Base-by-base conservation (phyloP, 1,140 invertebrate species). In the Neomicropteryx cornuta region DNA sequence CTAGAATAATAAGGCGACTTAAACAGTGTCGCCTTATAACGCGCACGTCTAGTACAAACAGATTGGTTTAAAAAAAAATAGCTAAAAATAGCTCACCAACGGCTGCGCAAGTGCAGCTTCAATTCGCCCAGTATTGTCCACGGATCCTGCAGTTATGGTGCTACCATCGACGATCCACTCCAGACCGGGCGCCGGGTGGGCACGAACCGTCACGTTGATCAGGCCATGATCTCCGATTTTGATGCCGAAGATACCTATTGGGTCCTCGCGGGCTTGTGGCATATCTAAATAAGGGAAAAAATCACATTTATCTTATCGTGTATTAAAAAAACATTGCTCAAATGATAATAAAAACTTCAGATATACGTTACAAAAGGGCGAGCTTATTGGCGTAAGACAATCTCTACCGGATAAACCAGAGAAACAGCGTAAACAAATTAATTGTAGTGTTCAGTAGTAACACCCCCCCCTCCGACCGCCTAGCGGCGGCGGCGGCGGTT, bases 171-270 rank as follows among this genome's bases (percentile, higher is more conserved):
- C 60, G 4, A 53, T 65, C 83, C 83, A 87, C 42, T 73, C 66
- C 23, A 78, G 70, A 10, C 47, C 45, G 1, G 83, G 82, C 32
- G 56, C 58, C 0, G 83, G 83, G 55, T 83, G 78, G 3, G 81
- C 73, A 1, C 73, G 58, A 4, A 85, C 66, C 1, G 76, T 79
- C 2, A 85, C 71, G 36, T 77, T 77, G 19, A 87, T 73, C 4
- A 70, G 60, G 20, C 78, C 81, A 33, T 69, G 68, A 29, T 74
- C 69, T 2, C 81, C 80, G 36, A 84, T 60, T 33, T 77, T 76
- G 23, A 80, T 74, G 3, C 81, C 83, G 48, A 82, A 85, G 20
- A 77, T 70, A 23, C 77, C 70, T 42, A 75, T 71, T 2, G 52
- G 62, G 35, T 60, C 48, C 11, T 64, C 59, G 39, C 56, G 41